Evolutionary conservation across 2,797 vertebrate genomes (phyloP), one percentile per base, ranked within the genome.

Genomic region (Argentina silus): DNA sequence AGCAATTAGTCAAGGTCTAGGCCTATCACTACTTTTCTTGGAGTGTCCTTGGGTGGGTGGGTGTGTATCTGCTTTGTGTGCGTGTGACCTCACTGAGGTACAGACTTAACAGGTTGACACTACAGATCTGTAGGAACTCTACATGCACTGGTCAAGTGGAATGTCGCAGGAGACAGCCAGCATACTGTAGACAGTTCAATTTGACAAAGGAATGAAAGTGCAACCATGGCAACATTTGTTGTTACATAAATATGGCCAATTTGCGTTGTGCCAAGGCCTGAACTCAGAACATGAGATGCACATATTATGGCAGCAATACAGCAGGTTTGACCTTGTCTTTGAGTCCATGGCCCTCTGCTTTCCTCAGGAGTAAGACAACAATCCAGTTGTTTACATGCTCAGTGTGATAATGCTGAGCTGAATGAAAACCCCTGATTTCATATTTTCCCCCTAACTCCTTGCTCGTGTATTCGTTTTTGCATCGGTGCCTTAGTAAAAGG

Each of bases 221-320:
- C 57, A 79, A 23, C 72, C 72, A 69, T 81, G 72, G 74, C 57
- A 76, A 82, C 72, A 3, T 57, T 62, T 81, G 72, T 86, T 86
- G 47, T 82, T 69, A 61, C 36, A 51, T 83, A 85, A 87, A 90
- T 79, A 83, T 7, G 53, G 7, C 3, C 2, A n/a, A 27, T 82
- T 77, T 76, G 67, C 67, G 65, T 1, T 1, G 48, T 14, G 63
- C 65, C 45, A 59, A 55, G 50, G 61, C 53, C 67, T 51, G 63
- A 62, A 61, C 44, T 59, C 1, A 4, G 17, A 51, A 69, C 36
- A 48, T 73, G 57, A 55, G 50, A 55, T 70, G 48, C 3, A 62
- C 51, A 59, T 73, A 61, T 47, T 79, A 44, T 67, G 48, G 21
- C 67, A 62, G 64, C 70, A 67, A n/a, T 14, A 68, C 12, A 55